Evolutionary conservation across 2,113 vertebrate genomes (phyloP).

Genomic region (Uropsilus gracilis): DNA sequence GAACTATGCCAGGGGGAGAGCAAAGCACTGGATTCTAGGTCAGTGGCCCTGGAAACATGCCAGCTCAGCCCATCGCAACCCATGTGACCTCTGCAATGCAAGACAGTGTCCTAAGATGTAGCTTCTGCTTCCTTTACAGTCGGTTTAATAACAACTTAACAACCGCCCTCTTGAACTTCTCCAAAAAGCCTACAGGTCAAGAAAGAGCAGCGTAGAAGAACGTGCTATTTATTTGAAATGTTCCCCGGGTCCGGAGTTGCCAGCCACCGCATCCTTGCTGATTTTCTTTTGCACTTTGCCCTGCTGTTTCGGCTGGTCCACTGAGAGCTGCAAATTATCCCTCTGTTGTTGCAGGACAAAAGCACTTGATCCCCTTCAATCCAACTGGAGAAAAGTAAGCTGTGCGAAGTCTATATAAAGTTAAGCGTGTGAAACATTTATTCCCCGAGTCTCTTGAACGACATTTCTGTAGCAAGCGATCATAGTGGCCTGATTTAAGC

Average conservation of each 20-base stretch:
- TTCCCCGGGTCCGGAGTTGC: not conserved
- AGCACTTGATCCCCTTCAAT: conserved; percentile 38
- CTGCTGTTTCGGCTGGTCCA: not conserved
- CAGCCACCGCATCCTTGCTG: not conserved
- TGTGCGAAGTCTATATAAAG: not conserved
- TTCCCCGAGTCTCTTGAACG: conserved; percentile 45
- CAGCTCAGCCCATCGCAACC: not conserved
- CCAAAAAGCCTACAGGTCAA: not conserved
- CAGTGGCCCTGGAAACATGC: not conserved
- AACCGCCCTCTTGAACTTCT: not conserved
- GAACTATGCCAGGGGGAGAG: not conserved
- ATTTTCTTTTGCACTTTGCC: conserved; percentile 1
- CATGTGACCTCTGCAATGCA: not conserved
- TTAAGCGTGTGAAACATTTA: not conserved
- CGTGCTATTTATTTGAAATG: not conserved
- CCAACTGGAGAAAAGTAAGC: not conserved
- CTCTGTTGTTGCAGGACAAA: conserved; percentile 26
- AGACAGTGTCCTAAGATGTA: not conserved
- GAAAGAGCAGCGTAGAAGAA: not conserved
- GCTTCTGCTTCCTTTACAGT: not conserved
- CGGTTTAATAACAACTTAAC: conserved; percentile 1
- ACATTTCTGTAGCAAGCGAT: conserved; percentile 54
- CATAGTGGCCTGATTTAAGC: not conserved
- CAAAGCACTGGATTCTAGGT: not conserved
- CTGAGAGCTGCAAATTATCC: conserved; percentile 8